Base-by-base conservation (phyloP, 2,888 invertebrate genomes). In the Cheilosia impressa region DNA sequence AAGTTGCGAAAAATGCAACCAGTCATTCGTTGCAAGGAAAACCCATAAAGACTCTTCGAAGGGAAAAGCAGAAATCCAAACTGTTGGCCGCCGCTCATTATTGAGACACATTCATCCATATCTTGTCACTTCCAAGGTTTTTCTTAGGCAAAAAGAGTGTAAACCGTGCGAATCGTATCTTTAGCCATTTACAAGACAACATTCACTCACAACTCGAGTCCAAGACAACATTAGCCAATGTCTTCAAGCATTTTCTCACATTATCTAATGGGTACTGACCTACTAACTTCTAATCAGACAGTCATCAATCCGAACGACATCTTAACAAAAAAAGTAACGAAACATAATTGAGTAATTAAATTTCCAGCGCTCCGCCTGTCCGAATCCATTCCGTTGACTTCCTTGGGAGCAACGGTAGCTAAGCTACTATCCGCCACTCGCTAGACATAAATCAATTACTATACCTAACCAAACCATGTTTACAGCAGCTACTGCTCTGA, bases 331-430 rank as follows among this genome's bases (percentile, higher is more conserved):
- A 27, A 71, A 9, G 2, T 47, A 47, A 19, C 17, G 47, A 47
- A 47, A 19, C 17, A 47, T 19, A 45, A 17, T 60, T 72, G 45
- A 60, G 34, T n/a, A 66, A 73, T 79, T 58, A 63, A 58, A 72
- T 10, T 43, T 58, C 57, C 47, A 34, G 13, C 38, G 38, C 2
- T n/a, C 22, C 50, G 47, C n/a, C 43, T 22, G 10, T 31, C 4
- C 24, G 4, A 38, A 13, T 6, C 5, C 15, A 13, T 41, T 22
- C 45, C 0, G 24, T 66, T 19, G 31, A 34, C 38, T 55, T 68
- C 22, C 34, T 45, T 9, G 10, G 41, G 27, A 53, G n/a, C 7
- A n/a, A 43, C 9, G 0, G 15, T 6, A 45, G 7, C 5, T 17
- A 45, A n/a, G 6, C 1, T 5, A n/a, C 2, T 5, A 43, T 43